Percentiles rank a stretch among this genome's conserved stretches.
These are phyloP conservation scores for Sminthurinus aureus DNA, from an alignment of 2,888 invertebrate genomes.

Conservation along the genomic window DNA sequence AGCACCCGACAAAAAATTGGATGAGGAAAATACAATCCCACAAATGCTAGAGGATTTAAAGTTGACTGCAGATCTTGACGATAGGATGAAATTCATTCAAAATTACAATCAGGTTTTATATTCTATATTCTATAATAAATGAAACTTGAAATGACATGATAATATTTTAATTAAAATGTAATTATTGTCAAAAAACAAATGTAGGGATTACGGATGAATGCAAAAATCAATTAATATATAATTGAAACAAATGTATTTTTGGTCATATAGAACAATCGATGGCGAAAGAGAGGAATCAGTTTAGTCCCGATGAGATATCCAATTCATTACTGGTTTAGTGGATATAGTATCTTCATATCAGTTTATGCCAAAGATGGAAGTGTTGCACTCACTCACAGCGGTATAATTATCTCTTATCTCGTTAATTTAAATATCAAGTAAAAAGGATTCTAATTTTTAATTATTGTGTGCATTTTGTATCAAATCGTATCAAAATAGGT, in stretches of 20 bases:
- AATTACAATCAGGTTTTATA: constrained; percentile 68
- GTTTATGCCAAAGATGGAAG: constrained; percentile 66
- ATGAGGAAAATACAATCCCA: constrained; percentile 62
- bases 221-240: neutral
- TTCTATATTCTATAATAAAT: neutral
- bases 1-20: constrained; percentile 44
- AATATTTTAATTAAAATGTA: neutral
- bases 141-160: too few relatives aligned
- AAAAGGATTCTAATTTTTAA: too few relatives aligned
- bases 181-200: neutral
- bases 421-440: too few relatives aligned
- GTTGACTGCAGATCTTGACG: constrained; percentile 68
- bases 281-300: constrained; percentile 57
- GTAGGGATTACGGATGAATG: too few relatives aligned
- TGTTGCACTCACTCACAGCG: constrained; percentile 63
- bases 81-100: constrained; percentile 68
- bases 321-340: constrained; percentile 63
- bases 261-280: constrained; percentile 51
- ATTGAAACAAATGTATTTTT: neutral
- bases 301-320: constrained; percentile 66
- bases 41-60: constrained; percentile 70
- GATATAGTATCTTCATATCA: constrained; percentile 71
- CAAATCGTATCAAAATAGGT: too few relatives aligned
- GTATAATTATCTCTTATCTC: too few relatives aligned
- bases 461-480: too few relatives aligned